These are phyloP conservation scores for Hemiscyllium ocellatum DNA, from an alignment of 2,113 vertebrate species.

Conservation along the genomic window DNA sequence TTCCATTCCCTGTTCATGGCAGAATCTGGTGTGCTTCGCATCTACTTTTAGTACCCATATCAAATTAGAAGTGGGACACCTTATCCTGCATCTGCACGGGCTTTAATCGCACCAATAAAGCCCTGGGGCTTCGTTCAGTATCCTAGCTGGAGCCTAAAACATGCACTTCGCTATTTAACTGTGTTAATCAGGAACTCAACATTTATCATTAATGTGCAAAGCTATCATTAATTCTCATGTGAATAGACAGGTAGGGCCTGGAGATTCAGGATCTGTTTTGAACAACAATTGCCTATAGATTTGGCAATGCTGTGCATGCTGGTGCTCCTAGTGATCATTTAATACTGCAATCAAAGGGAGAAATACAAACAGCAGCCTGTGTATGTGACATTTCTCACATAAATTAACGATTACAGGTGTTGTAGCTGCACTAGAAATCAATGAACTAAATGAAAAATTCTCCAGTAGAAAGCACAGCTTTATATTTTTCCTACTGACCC, in stretches of 20 bases:
- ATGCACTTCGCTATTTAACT: not conserved
- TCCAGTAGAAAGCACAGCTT: not conserved
- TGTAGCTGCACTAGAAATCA: not conserved
- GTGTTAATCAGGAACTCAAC: not conserved
- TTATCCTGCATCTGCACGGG: not conserved
- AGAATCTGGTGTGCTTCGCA: not conserved
- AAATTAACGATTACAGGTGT: not conserved
- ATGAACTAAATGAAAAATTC: not conserved
- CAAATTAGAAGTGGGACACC: not conserved
- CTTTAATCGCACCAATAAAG: not conserved
- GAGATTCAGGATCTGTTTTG: not conserved
- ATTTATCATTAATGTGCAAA: not conserved
- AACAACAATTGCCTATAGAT: not conserved
- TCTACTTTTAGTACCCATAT: not conserved
- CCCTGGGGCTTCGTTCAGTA: not conserved
- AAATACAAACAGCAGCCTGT: not conserved
- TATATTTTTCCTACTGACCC: not conserved
- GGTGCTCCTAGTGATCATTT: not conserved
- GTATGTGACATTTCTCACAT: not conserved
- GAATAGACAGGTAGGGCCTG: not conserved
- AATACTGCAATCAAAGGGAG: not conserved
- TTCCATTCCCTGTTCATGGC: too few relatives aligned
- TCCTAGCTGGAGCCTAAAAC: not conserved
- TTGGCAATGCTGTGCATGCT: not conserved
- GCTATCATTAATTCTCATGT: not conserved